Base-by-base conservation (phyloP, 2,888 invertebrate genomes). In the Melieria crassipennis region DNA sequence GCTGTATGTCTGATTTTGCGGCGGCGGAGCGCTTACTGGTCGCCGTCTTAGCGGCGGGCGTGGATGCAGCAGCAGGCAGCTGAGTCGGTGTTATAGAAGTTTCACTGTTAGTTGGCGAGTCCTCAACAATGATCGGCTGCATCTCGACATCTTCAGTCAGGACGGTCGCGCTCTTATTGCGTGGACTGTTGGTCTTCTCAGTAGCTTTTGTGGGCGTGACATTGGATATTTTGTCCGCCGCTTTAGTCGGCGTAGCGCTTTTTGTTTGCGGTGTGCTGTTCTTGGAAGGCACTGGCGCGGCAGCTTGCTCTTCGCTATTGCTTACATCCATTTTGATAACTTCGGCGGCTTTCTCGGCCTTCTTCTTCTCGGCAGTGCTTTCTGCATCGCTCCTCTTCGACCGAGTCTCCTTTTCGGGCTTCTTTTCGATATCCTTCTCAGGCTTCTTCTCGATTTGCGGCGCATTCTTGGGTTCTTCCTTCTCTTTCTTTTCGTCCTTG, bases 81-180 rank as follows among this genome's bases (percentile, higher is more conserved):
- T 30, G 30, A 30, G 30, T 30, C 30, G 30, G 30, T 3, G 30
- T 30, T 30, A 30, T 30, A 30, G 30, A 30, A 30, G 46, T 63
- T 42, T 50, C 48, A 1, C 46, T 10, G 46, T 79, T 79, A 4
- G 78, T 76, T 4, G 84, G 85, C 13, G 84, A 74, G 6, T 16
- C 10, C 9, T 78, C 76, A 5, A 81, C 76, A 4, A 75, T 58
- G 0, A 83, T 71, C 2, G 80, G 43, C 62, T 85, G 84, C 85
- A 85, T 85, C 11, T 82, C 83, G 10, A 81, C 78, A 72, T 85
- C 85, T n/a, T 81, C 82, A 3, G 65, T 46, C 13, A 65, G 65
- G 52, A 60, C 66, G 57, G 71, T 65, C 16, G 72, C 43, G 10
- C 73, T 70, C 4, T 73, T 75, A 10, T 56, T 72, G 5, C 61